Evolutionary conservation across 2,888 invertebrate species (phyloP).

Genomic region (Apantesis nais): DNA sequence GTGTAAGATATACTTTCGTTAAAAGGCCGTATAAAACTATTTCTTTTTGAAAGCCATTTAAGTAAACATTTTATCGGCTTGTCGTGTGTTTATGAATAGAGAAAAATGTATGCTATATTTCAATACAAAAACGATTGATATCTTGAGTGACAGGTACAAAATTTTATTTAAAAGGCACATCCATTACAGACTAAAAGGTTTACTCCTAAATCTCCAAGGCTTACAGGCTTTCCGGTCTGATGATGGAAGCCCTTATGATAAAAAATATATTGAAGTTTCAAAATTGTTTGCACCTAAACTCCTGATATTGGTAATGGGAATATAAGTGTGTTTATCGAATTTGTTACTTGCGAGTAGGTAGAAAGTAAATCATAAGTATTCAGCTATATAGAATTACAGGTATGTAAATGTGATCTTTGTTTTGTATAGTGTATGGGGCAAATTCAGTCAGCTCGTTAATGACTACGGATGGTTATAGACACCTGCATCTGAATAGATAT

Average conservation of each 20-base stretch:
- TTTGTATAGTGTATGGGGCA: too few relatives aligned
- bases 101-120: neutral
- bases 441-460: too few relatives aligned
- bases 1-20: neutral
- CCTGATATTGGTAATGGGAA: neutral
- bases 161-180: conserved; percentile 1
- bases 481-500: too few relatives aligned
- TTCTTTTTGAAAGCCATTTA: neutral
- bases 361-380: neutral
- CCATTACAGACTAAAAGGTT: neutral
- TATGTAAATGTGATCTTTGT: too few relatives aligned
- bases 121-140: neutral
- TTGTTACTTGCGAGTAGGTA: neutral
- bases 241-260: neutral
- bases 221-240: neutral
- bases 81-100: neutral
- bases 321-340: neutral
- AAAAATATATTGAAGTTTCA: neutral
- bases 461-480: too few relatives aligned
- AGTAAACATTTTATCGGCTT: neutral
- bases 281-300: neutral
- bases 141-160: neutral
- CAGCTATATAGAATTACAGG: too few relatives aligned
- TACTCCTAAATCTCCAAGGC: neutral
- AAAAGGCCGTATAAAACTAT: neutral